These are phyloP conservation scores for Calosoma granatense DNA, from an alignment of 1,140 invertebrate species.

Conservation along the genomic window DNA sequence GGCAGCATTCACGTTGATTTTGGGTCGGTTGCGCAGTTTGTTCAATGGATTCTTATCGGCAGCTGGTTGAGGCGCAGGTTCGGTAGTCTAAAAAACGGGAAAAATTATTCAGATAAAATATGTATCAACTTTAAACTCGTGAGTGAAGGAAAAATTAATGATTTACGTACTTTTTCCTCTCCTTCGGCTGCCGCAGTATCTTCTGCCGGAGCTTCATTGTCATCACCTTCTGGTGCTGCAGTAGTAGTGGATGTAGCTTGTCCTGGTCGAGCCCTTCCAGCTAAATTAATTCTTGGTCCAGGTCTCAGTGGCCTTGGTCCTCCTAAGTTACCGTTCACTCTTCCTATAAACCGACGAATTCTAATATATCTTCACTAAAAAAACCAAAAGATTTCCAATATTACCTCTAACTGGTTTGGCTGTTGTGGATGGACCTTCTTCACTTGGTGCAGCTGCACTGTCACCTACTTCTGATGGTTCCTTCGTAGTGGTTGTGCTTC, in stretches of 20 bases:
- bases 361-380: constrained; percentile 14
- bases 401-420: constrained; percentile 24
- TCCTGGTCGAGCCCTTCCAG: constrained; percentile 37
- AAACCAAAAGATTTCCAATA: neutral
- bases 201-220: constrained; percentile 26
- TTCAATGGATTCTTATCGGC: constrained; percentile 34
- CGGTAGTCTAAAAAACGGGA: constrained; percentile 28
- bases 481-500: constrained; percentile 35
- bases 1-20: constrained; percentile 21
- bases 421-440: constrained; percentile 20
- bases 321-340: constrained; percentile 23
- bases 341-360: constrained; percentile 13
- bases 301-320: constrained; percentile 42
- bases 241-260: constrained; percentile 38
- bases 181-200: constrained; percentile 41
- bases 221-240: constrained; percentile 29
- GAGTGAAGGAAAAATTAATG: too few species aligned
- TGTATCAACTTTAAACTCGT: too few species aligned
- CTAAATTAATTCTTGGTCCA: constrained; percentile 44
- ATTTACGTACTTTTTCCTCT: constrained; percentile 23
- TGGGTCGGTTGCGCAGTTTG: constrained; percentile 34
- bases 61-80: constrained; percentile 33
- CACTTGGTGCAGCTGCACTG: constrained; percentile 5
- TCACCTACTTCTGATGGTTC: constrained; percentile 18
- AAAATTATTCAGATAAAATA: constrained; percentile 22